These are phyloP conservation scores for Bubo scandiacus DNA, from an alignment of 2,113 vertebrate genomes.

Conservation along the genomic window DNA sequence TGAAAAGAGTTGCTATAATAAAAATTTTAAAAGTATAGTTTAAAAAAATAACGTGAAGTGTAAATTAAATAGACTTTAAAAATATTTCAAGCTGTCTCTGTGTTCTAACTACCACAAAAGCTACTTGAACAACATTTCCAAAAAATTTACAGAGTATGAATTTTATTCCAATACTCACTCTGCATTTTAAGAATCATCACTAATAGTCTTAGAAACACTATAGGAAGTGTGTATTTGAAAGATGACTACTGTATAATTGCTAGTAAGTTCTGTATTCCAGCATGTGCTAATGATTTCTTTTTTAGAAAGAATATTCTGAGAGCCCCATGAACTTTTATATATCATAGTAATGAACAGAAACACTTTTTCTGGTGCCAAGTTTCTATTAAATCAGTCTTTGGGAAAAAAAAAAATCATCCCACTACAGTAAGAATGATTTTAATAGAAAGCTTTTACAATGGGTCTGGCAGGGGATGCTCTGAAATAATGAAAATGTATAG, in stretches of 20 bases:
- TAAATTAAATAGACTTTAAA: constrained; percentile 57
- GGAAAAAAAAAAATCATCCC: constrained; percentile 51
- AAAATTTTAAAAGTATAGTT: constrained; percentile 27
- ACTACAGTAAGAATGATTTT: constrained; percentile 66
- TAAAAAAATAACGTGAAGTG: constrained; percentile 38
- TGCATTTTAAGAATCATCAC: constrained; percentile 47
- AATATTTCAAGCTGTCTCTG: not conserved
- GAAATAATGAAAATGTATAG: constrained; percentile 65
- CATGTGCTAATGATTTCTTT: constrained; percentile 71
- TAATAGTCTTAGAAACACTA: constrained; percentile 43
- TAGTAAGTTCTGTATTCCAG: constrained; percentile 63
- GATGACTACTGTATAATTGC: constrained; percentile 69
- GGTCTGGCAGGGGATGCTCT: constrained; percentile 61
- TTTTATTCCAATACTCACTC: constrained; percentile 30
- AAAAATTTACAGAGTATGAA: not conserved
- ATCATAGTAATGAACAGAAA: constrained; percentile 73
- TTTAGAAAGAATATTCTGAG: constrained; percentile 59
- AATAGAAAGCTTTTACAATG: constrained; percentile 69
- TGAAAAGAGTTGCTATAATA: constrained; percentile 39
- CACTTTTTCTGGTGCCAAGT: constrained; percentile 75
- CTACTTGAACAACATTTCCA: not conserved
- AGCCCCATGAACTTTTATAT: constrained; percentile 70
- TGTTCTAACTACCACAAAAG: not conserved
- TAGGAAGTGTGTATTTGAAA: constrained; percentile 64
- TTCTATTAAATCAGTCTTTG: constrained; percentile 74